Conservation (phyloP, 2,113 vertebrate genomes). For the Dasypus novemcinctus region DNA sequence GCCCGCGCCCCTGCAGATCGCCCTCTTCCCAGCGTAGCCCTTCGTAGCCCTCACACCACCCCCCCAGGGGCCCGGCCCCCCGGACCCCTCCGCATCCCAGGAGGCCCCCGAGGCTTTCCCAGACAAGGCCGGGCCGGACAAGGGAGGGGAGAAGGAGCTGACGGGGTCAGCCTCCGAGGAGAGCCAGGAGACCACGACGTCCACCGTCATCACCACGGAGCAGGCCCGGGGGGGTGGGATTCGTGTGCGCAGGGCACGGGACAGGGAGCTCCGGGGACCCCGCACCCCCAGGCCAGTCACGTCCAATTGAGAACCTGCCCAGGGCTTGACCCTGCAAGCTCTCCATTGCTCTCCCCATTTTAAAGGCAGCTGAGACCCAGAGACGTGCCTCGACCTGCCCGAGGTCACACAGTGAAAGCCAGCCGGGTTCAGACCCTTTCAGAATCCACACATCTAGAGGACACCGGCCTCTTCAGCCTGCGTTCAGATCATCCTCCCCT, state of each 20-base stretch:
- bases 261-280: accelerated
- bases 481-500: accelerated
- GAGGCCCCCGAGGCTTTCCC: not conserved
- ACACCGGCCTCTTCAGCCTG: not conserved
- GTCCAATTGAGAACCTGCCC: accelerated
- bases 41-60: not conserved
- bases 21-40: constrained; percentile 74
- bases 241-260: accelerated
- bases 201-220: constrained; percentile 83
- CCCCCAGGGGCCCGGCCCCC: accelerated
- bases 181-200: constrained; percentile 82
- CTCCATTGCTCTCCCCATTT: not conserved
- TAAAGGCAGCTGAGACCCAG: not conserved
- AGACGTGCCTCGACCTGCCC: not conserved
- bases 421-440: not conserved
- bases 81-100: accelerated
- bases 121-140: accelerated
- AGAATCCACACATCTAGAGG: not conserved
- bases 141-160: not conserved
- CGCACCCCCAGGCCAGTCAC: not conserved
- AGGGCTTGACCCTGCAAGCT: not conserved
- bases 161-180: constrained; percentile 48
- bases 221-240: constrained; percentile 80
- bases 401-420: not conserved
- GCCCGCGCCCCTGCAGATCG: constrained; percentile 71